Percentiles rank a stretch among this genome's conserved stretches.
phyloP scores from a whole-genome alignment of 2,797 vertebrate genomes.

The Helostoma temminkii region DNA sequence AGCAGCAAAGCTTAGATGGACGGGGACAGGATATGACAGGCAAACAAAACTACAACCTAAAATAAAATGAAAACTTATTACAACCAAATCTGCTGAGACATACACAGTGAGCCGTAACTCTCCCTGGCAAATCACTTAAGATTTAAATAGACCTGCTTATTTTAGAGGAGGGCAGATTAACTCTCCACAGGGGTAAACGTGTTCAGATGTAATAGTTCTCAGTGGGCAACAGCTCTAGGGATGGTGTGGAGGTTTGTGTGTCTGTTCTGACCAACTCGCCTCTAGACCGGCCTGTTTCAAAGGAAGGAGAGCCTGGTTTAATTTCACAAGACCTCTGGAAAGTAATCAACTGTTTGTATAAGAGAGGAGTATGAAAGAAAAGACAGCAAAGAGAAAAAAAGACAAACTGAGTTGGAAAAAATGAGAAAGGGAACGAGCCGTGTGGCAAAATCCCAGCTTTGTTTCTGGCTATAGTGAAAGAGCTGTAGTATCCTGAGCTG shows the following conservation, averaged over 20 bases:
- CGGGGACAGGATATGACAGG: constrained; percentile 62
- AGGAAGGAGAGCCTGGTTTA: constrained; percentile 39
- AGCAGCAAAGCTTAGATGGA: constrained; percentile 49
- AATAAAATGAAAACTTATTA: constrained; percentile 56
- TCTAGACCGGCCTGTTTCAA: constrained; percentile 30
- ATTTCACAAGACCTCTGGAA: constrained; percentile 36
- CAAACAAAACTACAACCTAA: constrained; percentile 63
- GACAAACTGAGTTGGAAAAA: not conserved
- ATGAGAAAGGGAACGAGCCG: not conserved
- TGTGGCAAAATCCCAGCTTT: constrained; percentile 9
- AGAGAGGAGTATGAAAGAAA: not conserved
- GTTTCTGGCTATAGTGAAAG: not conserved
- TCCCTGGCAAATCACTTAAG: constrained; percentile 30
- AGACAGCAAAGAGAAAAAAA: constrained; percentile 1
- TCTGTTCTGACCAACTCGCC: constrained; percentile 57
- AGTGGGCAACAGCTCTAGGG: constrained; percentile 32
- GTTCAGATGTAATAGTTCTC: constrained; percentile 50
- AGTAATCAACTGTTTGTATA: constrained; percentile 3
- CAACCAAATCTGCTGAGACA: constrained; percentile 20
- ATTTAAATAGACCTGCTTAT: constrained; percentile 47
- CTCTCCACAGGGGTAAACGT: constrained; percentile 42
- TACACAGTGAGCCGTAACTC: constrained; percentile 17
- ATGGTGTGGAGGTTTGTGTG: constrained; percentile 22
- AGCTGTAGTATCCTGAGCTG: constrained; percentile 19
- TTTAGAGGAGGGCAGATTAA: constrained; percentile 37